Evolutionary conservation across 2,113 vertebrate species (phyloP).

Genomic region (Rissa tridactyla): DNA sequence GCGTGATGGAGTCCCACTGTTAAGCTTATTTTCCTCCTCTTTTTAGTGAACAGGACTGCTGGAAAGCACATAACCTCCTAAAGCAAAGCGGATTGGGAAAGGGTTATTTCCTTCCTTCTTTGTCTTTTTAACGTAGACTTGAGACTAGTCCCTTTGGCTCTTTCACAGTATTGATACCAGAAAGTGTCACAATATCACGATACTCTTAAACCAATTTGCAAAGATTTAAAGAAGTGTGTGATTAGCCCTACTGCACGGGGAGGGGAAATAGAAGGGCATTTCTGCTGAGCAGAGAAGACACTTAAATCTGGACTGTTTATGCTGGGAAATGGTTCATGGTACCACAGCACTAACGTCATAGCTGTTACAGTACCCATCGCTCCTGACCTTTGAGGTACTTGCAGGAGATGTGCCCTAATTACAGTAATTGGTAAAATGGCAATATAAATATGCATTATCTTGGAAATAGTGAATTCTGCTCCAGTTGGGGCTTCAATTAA

Average conservation of each 20-base stretch:
- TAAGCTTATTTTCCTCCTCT: neutral
- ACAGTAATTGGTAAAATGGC: neutral
- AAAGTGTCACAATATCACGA: neutral
- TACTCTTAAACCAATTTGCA: neutral
- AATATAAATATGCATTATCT: neutral
- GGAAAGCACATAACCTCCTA: neutral
- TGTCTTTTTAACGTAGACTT: neutral
- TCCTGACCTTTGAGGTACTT: neutral
- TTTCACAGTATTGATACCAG: neutral
- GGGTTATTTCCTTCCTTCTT: neutral
- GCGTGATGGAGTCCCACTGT: neutral
- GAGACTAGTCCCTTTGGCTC: neutral
- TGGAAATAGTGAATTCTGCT: neutral
- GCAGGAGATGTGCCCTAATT: neutral
- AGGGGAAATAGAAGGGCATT: neutral
- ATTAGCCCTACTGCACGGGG: neutral
- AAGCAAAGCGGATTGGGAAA: neutral
- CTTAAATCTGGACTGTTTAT: neutral
- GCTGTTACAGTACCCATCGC: neutral
- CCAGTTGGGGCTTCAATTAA: neutral
- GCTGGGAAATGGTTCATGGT: neutral
- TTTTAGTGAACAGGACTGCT: neutral
- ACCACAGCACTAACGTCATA: neutral
- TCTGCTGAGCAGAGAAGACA: neutral
- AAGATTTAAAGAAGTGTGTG: neutral